phyloP scores from a whole-genome alignment of 2,797 vertebrate genomes.

The Melanotaenia pygmaea region DNA sequence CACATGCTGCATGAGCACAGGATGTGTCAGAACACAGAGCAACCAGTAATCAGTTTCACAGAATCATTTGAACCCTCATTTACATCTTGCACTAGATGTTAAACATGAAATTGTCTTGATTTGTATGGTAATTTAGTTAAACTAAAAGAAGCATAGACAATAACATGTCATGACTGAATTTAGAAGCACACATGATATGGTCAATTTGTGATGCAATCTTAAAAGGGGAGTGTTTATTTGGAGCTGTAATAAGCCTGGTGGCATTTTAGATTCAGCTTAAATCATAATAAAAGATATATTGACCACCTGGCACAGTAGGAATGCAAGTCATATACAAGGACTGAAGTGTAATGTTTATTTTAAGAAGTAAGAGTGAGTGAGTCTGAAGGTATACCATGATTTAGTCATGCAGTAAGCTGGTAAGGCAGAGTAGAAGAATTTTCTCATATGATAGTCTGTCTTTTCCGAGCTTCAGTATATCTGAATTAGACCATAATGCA shows the following conservation, averaged over 20 bases:
- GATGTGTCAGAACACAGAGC: conserved; percentile 78
- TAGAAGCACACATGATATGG: conserved; percentile 65
- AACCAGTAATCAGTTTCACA: conserved; percentile 76
- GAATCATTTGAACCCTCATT: conserved; percentile 75
- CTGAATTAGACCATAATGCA: conserved; percentile 74
- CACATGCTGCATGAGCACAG: conserved; percentile 75
- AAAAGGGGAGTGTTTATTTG: conserved; percentile 59
- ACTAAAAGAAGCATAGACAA: conserved; percentile 65
- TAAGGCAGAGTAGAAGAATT: conserved; percentile 42
- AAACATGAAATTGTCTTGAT: conserved; percentile 77
- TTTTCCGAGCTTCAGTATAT: conserved; percentile 59
- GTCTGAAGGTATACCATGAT: conserved; percentile 44
- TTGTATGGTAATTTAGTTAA: conserved; percentile 74
- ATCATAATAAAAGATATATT: conserved; percentile 33
- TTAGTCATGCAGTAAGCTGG: conserved; percentile 41
- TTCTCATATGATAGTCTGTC: conserved; percentile 56
- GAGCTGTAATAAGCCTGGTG: conserved; percentile 50
- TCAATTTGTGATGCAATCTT: conserved; percentile 70
- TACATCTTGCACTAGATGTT: conserved; percentile 70
- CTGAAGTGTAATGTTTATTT: conserved; percentile 43
- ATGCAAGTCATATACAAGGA: conserved; percentile 16
- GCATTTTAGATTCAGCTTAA: conserved; percentile 55
- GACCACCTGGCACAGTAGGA: conserved; percentile 43
- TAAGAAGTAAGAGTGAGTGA: conserved; percentile 28
- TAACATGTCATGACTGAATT: conserved; percentile 61